Conservation (phyloP, 2,113 vertebrate genomes). For the Rattus rattus region DNA sequence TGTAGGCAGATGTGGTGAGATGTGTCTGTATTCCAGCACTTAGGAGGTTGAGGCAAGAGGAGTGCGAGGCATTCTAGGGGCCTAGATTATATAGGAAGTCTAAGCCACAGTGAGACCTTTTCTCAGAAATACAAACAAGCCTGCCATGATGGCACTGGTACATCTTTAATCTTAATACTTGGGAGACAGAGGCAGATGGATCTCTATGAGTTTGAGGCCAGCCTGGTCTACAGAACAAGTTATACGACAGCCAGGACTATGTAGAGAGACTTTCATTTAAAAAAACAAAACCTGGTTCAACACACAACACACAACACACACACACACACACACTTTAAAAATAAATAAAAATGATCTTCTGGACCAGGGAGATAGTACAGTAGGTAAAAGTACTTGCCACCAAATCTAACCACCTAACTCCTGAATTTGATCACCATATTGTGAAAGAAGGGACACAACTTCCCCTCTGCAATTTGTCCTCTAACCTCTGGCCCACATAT, state of each 20-base stretch:
- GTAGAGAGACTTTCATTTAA: neutral
- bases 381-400: neutral
- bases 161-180: neutral
- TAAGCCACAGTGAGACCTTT: neutral
- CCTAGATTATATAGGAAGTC: neutral
- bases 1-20: neutral
- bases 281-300: neutral
- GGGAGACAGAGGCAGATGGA: neutral
- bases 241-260: neutral
- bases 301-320: neutral
- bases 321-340: neutral
- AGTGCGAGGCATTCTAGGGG: neutral
- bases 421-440: neutral
- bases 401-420: neutral
- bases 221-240: neutral
- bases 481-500: neutral
- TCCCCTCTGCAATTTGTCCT: neutral
- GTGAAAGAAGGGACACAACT: neutral
- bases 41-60: neutral
- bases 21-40: neutral
- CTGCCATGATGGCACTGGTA: neutral
- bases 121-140: neutral
- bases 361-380: neutral
- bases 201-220: neutral
- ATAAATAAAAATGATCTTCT: neutral